Conservation (phyloP, 2,888 invertebrate species). For the Drosophila sordidula region DNA sequence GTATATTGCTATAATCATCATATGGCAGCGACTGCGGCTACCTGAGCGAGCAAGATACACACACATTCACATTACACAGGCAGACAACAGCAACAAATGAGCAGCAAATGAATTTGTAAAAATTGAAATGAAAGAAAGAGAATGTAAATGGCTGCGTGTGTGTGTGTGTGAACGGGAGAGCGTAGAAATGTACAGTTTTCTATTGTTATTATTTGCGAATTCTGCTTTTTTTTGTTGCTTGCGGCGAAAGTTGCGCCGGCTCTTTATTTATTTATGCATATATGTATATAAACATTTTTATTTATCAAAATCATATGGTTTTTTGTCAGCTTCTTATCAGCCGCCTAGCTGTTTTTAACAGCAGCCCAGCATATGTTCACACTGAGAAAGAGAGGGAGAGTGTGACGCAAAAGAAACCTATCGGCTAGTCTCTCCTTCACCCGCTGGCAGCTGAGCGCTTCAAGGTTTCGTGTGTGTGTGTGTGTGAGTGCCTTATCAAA, state of each 20-base stretch:
- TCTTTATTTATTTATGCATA: constrained; percentile 2
- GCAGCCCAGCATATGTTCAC: constrained; percentile 65
- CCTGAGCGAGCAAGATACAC: constrained; percentile 34
- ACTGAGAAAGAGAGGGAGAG: background rate
- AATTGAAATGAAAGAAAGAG: constrained; percentile 18
- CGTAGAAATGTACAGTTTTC: constrained; percentile 62
- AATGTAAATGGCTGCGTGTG: constrained; percentile 2
- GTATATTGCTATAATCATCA: constrained; percentile 73
- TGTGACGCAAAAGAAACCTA: constrained; percentile 53
- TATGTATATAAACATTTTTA: background rate
- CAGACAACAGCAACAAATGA: constrained; percentile 12
- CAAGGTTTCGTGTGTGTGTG: constrained; percentile 42
- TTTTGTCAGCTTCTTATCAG: constrained; percentile 44
- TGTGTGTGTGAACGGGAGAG: constrained; percentile 15
- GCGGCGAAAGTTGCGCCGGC: constrained; percentile 57
- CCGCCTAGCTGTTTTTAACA: constrained; percentile 13
- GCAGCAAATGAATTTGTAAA: constrained; percentile 11
- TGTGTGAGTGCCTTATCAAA: constrained; percentile 49
- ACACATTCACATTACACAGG: constrained; percentile 13
- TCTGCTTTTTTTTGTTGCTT: constrained; percentile 13
- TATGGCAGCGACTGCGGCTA: constrained; percentile 53
- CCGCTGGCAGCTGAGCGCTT: constrained; percentile 57
- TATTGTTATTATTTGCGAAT: constrained; percentile 28
- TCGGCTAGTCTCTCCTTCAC: constrained; percentile 12
- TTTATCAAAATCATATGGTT: constrained; percentile 77